Base-by-base conservation (phyloP, 2,797 vertebrate species). In the Lagodon rhomboides region DNA sequence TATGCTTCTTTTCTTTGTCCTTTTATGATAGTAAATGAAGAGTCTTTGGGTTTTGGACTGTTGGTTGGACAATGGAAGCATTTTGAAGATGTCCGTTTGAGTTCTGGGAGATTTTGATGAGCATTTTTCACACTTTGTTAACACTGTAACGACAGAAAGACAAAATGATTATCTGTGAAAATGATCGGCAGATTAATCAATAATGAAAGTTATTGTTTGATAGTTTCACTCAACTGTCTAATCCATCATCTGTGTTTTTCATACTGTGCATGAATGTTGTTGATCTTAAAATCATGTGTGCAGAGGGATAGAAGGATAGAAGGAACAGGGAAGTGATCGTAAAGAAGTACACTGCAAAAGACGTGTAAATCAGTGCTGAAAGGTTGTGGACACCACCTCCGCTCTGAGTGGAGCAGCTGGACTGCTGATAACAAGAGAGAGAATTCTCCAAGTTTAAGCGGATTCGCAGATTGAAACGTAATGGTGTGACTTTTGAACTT, bases 231-330 rank as follows among this genome's bases (percentile, higher is more conserved):
- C n/a, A 46, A 8, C 38, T 54, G 9, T 46, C 34, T 18, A 56
- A 30, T 1, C 30, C 30, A 30, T 4, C 12, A 53, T 7, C 15
- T 68, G 3, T 16, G 5, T 12, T 49, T 61, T 53, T 66, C 16
- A 23, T 54, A 20, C 18, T 17, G 11, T 43, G 46, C 4, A 38
- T 75, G 30, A 55, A 11, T 43, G 41, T 50, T n/a, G 20, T 20
- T 17, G 20, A 20, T 50, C n/a, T 12, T 54, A 6, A 15, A 16
- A 15, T 23, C 25, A 71, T 62, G 75, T 76, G 18, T 58, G 43
- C 17, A 58, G 55, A 78, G 18, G 41, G 54, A 47, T 27, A 13
- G 23, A 47, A 50, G 53, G 55, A 79, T 84, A 80, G 63, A 63
- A 62, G 61, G 8, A 67, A 43, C 12, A 27, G 11, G 49, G 46